Evolutionary conservation across 2,113 vertebrate genomes (phyloP).

Genomic region (Pterocles orientalis): DNA sequence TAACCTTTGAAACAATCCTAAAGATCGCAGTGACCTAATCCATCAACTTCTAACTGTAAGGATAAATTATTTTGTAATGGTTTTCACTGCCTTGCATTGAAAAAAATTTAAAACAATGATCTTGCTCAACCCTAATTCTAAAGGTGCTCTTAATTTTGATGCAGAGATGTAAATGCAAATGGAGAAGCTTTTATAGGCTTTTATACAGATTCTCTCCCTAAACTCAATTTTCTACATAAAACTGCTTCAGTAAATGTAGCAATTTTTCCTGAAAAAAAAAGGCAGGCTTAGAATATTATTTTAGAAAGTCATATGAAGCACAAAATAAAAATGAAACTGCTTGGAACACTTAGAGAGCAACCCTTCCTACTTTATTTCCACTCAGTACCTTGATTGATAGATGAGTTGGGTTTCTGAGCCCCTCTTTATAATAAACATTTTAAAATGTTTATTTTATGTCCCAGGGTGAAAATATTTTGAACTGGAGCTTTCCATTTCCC

Average conservation of each 20-base stretch:
- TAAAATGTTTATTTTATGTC: constrained; percentile 81
- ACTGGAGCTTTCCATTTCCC: constrained; percentile 71
- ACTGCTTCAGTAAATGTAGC: background rate
- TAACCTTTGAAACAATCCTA: constrained; percentile 35
- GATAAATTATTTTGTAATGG: background rate
- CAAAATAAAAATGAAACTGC: constrained; percentile 61
- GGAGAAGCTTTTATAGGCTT: background rate
- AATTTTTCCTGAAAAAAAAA: constrained; percentile 43
- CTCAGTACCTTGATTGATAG: constrained; percentile 59
- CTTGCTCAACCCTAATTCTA: background rate
- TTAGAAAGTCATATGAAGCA: constrained; percentile 43
- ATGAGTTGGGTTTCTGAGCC: constrained; percentile 63
- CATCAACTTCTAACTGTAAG: background rate
- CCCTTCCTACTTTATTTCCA: constrained; percentile 55
- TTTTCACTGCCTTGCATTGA: background rate
- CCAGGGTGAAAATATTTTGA: constrained; percentile 75
- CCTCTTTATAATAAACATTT: constrained; percentile 78
- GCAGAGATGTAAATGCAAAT: background rate
- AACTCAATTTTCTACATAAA: background rate
- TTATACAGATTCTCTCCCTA: background rate
- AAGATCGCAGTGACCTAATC: constrained; percentile 13
- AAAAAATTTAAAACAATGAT: background rate
- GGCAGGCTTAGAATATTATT: constrained; percentile 59
- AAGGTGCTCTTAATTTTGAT: background rate
- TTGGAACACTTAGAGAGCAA: constrained; percentile 28